Evolutionary conservation across 2,797 vertebrate genomes (phyloP), one percentile per base, ranked within the genome.

Genomic region (Australoheros facetus): DNA sequence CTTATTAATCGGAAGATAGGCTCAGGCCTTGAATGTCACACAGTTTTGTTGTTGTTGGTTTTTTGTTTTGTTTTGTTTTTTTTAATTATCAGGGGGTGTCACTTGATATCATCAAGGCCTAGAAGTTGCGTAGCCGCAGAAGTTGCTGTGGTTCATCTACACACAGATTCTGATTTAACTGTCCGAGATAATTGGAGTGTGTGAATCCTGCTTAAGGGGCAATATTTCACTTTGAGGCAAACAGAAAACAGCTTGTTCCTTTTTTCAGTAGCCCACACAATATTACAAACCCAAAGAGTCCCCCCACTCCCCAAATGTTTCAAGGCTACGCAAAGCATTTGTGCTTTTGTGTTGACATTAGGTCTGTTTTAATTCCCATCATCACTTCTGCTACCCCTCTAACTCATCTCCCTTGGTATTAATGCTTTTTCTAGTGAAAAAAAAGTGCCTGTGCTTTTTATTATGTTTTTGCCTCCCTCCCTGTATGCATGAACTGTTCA

Each of bases 301-400:
- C 72, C 62, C 71, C 30, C 21, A 2, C 21, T n/a, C 16, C 48
- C 60, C 16, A 3, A 37, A n/a, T 80, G 78, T 79, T 84, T 62
- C 51, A 4, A 87, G 85, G 85, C 85, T 71, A 79, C 71, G 51
- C 78, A 72, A 74, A 85, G 73, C 75, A 39, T 74, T 85, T 57
- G 3, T 51, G 70, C 75, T 82, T 86, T 84, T 77, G 75, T 89
- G 84, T 93, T 88, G 82, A 91, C 86, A 87, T 84, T 81, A 78
- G 84, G 78, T 85, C 83, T 78, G 58, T 91, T 92, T 91, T 91
- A 90, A 91, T 92, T 93, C 87, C 77, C 84, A 83, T 91, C 84
- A 87, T 84, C 81, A 77, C 81, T 84, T 75, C 79, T 75, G 10
- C 72, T 73, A 54, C 76, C 48, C 28, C 51, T 69, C 45, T 19